Evolutionary conservation across 2,113 vertebrate genomes (phyloP), one percentile per base, ranked within the genome.

Genomic region (Pteruthius melanotis): DNA sequence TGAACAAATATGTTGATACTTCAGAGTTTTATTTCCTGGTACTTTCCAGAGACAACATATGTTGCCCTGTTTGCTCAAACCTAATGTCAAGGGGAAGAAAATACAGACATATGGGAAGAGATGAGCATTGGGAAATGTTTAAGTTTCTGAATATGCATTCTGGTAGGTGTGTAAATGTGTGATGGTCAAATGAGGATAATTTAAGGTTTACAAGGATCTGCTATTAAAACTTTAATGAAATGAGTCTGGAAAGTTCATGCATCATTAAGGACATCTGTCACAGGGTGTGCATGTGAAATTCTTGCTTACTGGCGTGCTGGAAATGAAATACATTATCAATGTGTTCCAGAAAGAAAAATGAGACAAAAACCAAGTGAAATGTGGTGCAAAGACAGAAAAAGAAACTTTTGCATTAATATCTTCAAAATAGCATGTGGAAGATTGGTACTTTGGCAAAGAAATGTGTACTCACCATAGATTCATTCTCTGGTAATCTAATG

Each of bases 151-250:
- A 93, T 66, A 61, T 18, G 6, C 56, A 56, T 77, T 88, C 54
- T 72, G 57, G 6, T 64, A 92, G 54, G 22, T 64, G 37, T 72
- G 27, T 42, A 77, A 80, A 16, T 54, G 15, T 47, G 15, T 61
- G 59, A 60, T 80, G 54, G 75, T 83, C 66, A 81, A 30, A 60
- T 60, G 61, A 92, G 59, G 79, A 54, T 69, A 95, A 77, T 90
- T 90, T 31, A 57, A 90, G n/a, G 9, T 85, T 93, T 96, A 68
- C 5, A 39, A 78, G 30, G 56, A 78, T 84, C 69, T 92, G 26
- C 39, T 92, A 39, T 65, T 94, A 85, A 95, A 95, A 92, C 15
- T 83, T 95, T 75, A 92, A 90, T 92, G 59, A 93, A 95, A 92
- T 69, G 22, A 78, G 56, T 77, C 72, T 87, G 68, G 35, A 90